Percentiles rank a stretch among this genome's conserved stretches.
phyloP scores from a whole-genome alignment of 2,113 vertebrate genomes.

The Phrynosoma blainvillii region DNA sequence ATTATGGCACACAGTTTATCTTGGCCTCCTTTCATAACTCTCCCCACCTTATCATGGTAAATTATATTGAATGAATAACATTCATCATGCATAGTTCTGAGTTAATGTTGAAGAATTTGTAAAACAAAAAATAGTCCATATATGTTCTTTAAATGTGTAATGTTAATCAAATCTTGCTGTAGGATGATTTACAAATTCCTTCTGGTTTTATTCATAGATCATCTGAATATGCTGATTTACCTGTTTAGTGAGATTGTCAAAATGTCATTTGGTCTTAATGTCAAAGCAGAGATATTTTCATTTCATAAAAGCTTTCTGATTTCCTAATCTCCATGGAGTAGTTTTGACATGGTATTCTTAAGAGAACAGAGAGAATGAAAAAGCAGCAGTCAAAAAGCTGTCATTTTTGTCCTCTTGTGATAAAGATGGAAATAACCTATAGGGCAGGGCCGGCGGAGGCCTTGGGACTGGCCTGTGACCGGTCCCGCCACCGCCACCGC shows the following conservation, averaged over 20 bases:
- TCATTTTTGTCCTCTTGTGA: neutral
- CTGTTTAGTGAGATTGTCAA: constrained; percentile 16
- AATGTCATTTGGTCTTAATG: neutral
- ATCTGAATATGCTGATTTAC: neutral
- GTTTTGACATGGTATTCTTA: neutral
- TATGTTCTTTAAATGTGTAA: neutral
- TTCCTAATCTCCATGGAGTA: constrained; percentile 21
- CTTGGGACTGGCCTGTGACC: no score
- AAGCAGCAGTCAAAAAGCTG: constrained; percentile 18
- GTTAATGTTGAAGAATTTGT: neutral
- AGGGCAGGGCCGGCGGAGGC: no score
- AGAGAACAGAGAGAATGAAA: neutral
- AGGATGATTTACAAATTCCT: constrained; percentile 11
- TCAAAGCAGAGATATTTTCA: neutral
- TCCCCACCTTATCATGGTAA: no score
- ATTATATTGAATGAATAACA: neutral
- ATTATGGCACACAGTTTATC: no score
- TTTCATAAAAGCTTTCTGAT: neutral
- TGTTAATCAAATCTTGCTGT: neutral
- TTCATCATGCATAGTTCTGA: neutral
- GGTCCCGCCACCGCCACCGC: no score
- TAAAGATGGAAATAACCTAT: constrained; percentile 27
- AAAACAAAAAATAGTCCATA: neutral
- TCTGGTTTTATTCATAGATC: neutral
- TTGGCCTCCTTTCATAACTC: no score